Conservation (phyloP, 2,113 vertebrate genomes). For the Pycnonotus jocosus region DNA sequence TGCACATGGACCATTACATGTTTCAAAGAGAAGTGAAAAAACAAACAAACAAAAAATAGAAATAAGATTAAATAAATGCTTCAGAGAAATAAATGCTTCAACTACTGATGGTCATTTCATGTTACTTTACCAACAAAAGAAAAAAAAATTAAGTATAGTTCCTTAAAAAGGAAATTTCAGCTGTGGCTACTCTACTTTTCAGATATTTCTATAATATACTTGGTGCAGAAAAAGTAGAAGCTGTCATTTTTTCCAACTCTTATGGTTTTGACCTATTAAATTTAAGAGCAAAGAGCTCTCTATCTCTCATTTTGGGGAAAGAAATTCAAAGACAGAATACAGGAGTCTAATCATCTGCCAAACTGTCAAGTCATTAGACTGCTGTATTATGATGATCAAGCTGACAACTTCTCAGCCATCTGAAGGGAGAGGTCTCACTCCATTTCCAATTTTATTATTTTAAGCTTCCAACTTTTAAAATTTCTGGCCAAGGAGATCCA, state of each 20-base stretch:
- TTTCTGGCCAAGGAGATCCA: neutral
- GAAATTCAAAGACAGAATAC: neutral
- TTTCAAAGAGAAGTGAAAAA: neutral
- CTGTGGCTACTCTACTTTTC: neutral
- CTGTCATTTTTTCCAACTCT: neutral
- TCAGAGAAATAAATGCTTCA: neutral
- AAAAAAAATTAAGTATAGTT: neutral
- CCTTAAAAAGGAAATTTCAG: neutral
- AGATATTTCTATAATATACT: neutral
- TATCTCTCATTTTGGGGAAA: neutral
- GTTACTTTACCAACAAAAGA: neutral
- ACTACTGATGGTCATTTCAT: neutral
- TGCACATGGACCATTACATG: rapidly evolving
- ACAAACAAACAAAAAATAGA: too few species aligned
- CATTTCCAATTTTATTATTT: neutral
- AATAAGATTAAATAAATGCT: too few species aligned
- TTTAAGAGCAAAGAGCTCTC: neutral
- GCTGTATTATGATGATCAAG: neutral
- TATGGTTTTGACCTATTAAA: neutral
- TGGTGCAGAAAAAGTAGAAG: neutral
- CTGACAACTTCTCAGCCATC: neutral
- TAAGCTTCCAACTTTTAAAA: neutral
- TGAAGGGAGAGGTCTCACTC: neutral
- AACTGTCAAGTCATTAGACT: neutral
- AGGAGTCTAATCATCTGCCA: neutral